Conservation (phyloP, 1,140 invertebrate species). For the Drosophila bocki region DNA sequence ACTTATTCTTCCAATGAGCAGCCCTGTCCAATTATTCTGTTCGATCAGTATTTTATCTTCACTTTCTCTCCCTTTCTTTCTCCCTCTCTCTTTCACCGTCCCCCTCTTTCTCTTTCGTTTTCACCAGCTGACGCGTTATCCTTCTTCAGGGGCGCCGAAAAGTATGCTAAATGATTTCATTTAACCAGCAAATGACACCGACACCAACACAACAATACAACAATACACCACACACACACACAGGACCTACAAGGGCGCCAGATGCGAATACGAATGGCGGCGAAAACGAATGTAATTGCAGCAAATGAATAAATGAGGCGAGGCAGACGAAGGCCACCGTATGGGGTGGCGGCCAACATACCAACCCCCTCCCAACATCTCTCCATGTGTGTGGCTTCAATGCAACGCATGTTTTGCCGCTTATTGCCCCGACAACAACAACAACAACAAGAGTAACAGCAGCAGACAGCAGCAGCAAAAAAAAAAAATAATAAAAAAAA, state of each 20-base stretch:
- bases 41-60: conserved; percentile 14
- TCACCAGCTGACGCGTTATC: not conserved
- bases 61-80: not conserved
- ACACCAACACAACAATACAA: conserved; percentile 27
- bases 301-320: conserved; percentile 76
- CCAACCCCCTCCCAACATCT: not conserved
- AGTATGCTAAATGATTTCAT: conserved; percentile 74
- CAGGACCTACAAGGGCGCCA: conserved; percentile 4
- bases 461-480: conserved; percentile 1
- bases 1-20: conserved; percentile 2
- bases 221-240: conserved; percentile 13
- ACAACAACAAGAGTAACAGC: conserved; percentile 15
- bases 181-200: conserved; percentile 51
- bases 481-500: conserved; percentile 7
- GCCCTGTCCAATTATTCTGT: not conserved
- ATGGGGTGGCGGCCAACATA: not conserved
- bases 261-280: conserved; percentile 24
- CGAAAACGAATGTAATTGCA: conserved; percentile 72
- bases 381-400: conserved; percentile 35
- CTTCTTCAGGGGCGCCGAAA: conserved; percentile 32
- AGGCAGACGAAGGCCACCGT: conserved; percentile 22
- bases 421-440: conserved; percentile 48
- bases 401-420: conserved; percentile 71
- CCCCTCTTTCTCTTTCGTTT: not conserved
- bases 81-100: not conserved